phyloP scores from a whole-genome alignment of 2,888 invertebrate species.

The Drosophila lacicola region DNA sequence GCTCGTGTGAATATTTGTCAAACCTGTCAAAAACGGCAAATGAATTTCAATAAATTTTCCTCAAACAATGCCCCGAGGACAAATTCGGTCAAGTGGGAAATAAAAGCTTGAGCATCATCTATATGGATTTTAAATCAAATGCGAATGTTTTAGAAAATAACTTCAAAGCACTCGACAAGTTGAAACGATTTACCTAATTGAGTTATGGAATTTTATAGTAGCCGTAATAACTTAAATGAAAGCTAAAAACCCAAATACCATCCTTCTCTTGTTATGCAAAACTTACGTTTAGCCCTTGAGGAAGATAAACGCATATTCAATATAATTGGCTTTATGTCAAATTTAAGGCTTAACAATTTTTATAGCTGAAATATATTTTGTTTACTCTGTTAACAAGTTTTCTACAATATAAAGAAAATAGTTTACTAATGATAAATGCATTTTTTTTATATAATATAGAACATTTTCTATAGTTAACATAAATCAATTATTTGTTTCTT shows the following conservation, averaged over 20 bases:
- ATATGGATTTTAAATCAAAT: neutral
- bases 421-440: no score
- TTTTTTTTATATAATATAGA: no score
- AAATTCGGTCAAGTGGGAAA: slow-evolving; percentile 17
- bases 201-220: neutral
- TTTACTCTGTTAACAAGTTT: no score
- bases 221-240: neutral
- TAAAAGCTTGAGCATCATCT: slow-evolving; percentile 12
- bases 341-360: no score
- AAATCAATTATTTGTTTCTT: no score
- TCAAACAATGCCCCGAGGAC: neutral
- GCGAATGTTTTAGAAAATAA: neutral
- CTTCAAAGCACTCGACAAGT: neutral
- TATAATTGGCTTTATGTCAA: no score
- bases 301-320: no score
- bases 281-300: no score
- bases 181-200: neutral
- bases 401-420: no score
- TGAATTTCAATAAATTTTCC: slow-evolving; percentile 31
- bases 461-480: no score
- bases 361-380: no score
- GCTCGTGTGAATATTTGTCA: slow-evolving; percentile 20
- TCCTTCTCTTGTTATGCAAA: no score
- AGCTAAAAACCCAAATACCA: neutral
- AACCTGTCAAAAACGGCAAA: slow-evolving; percentile 39